Evolutionary conservation across 2,113 vertebrate genomes (phyloP).

Genomic region (Pterocles gutturalis): DNA sequence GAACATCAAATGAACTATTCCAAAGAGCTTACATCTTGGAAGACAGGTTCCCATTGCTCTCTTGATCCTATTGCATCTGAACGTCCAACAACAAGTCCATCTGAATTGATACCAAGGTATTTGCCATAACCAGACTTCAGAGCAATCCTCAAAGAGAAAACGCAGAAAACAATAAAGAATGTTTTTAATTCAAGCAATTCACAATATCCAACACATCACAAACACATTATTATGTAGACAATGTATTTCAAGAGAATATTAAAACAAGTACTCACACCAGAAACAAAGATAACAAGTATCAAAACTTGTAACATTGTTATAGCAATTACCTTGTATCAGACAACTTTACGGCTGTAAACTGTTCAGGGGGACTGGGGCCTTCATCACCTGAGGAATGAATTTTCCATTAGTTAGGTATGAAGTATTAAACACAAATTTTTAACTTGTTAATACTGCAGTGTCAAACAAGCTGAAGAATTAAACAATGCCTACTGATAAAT

Average conservation of each 20-base stretch:
- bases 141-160: constrained; percentile 83
- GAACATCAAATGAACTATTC: neutral
- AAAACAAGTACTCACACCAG: neutral
- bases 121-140: constrained; percentile 98
- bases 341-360: constrained; percentile 94
- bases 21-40: constrained; percentile 88
- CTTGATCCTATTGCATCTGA: constrained; percentile 94
- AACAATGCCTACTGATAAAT: neutral
- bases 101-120: constrained; percentile 94
- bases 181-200: neutral
- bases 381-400: constrained; percentile 83
- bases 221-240: neutral
- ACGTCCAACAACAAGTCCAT: constrained; percentile 92
- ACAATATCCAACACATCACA: neutral
- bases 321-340: constrained; percentile 89
- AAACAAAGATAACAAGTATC: neutral
- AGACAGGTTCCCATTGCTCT: constrained; percentile 97
- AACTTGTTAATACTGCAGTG: neutral
- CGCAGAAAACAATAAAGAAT: neutral
- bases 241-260: neutral
- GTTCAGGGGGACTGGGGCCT: constrained; percentile 94
- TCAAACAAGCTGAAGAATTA: neutral
- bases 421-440: neutral
- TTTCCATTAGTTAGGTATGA: neutral
- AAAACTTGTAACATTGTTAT: neutral